A percentile compares a stretch with the other conserved stretches of the same genome.
Evolutionary conservation across 1,140 invertebrate species (phyloP).

Genomic region (Anastrepha ludens): DNA sequence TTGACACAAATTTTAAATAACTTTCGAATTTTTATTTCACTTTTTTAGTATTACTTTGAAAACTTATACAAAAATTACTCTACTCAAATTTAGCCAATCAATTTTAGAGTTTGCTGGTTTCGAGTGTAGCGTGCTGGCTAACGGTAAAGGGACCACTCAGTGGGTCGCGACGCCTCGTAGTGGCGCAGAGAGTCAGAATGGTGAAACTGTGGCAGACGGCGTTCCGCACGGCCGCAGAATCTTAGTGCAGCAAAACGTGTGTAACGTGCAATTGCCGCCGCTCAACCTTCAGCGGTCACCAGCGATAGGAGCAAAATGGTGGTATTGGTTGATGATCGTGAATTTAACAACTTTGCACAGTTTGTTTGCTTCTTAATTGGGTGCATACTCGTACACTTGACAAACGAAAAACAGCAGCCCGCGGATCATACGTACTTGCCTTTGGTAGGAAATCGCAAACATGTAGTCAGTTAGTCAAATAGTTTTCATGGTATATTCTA

Average conservation of each 20-base stretch:
- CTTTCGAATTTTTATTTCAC: not conserved
- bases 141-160: not conserved
- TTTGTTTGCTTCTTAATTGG: conserved; percentile 57
- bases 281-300: conserved; percentile 54
- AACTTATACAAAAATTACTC: not conserved
- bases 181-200: not conserved
- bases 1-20: not conserved
- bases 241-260: not conserved
- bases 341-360: conserved; percentile 62
- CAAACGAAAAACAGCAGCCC: not conserved
- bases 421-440: not conserved
- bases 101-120: not conserved
- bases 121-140: not conserved
- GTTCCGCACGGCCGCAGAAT: not conserved
- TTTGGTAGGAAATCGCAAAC: not conserved
- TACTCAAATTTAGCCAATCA: not conserved
- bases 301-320: conserved; percentile 66
- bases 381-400: not conserved
- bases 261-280: conserved; percentile 50
- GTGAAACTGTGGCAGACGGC: not conserved
- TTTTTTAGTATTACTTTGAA: not conserved
- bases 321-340: conserved; percentile 66
- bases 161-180: not conserved
- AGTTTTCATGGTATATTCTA: not conserved
- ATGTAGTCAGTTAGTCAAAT: not conserved